These are phyloP conservation scores for Lepus townsendii DNA, from an alignment of 2,797 vertebrate genomes.

Conservation along the genomic window DNA sequence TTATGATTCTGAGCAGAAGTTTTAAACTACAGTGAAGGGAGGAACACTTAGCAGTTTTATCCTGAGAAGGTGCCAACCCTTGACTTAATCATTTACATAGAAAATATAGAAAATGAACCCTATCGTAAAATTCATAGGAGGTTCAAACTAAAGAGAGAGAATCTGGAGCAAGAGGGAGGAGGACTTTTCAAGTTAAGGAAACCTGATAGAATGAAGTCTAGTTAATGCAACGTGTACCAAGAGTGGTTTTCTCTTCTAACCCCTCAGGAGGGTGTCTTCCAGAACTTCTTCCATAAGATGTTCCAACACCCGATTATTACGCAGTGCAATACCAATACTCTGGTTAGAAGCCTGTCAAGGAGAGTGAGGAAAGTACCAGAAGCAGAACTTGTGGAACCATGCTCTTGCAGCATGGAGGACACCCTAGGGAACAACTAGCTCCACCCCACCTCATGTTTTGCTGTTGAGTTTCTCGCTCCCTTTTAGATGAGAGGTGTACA, in stretches of 20 bases:
- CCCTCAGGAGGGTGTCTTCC: not conserved
- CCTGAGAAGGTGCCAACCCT: constrained; percentile 36
- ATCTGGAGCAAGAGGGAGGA: not conserved
- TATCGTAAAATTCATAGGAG: not conserved
- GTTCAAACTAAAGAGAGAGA: not conserved
- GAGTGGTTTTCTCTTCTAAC: not conserved
- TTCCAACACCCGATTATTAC: not conserved
- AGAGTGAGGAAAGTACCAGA: not conserved
- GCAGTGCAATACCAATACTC: not conserved
- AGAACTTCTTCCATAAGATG: not conserved
- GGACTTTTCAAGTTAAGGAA: not conserved
- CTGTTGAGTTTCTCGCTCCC: not conserved
- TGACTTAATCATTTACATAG: constrained; percentile 70
- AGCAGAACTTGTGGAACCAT: not conserved
- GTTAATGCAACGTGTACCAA: not conserved
- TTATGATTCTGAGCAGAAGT: constrained; percentile 66
- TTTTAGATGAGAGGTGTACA: not conserved
- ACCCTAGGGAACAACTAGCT: not conserved
- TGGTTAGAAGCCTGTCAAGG: not conserved
- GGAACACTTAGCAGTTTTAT: constrained; percentile 52
- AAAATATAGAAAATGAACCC: constrained; percentile 74
- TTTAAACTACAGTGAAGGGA: constrained; percentile 67
- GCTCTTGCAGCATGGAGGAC: not conserved
- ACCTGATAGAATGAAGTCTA: not conserved
- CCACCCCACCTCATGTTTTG: too few relatives aligned